These are phyloP conservation scores for Gymnorhina tibicen DNA, from an alignment of 2,113 vertebrate species.

Conservation along the genomic window DNA sequence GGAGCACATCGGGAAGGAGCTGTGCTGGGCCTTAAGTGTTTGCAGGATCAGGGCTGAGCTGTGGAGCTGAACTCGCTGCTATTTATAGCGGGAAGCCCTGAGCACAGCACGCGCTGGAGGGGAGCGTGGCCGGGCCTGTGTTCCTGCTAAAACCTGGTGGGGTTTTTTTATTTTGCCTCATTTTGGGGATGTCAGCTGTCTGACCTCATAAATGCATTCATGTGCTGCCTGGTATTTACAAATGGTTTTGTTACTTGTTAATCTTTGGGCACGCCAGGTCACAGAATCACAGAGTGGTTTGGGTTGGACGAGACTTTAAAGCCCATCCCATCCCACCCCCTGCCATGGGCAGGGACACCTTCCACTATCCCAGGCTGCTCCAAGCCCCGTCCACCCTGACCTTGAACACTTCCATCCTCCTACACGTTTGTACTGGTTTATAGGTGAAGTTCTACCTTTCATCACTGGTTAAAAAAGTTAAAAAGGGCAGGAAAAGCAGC, in stretches of 20 bases:
- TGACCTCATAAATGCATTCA: neutral
- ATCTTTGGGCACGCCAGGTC: neutral
- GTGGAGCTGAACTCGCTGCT: neutral
- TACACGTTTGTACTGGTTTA: neutral
- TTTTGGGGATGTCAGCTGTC: neutral
- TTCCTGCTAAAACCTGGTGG: neutral
- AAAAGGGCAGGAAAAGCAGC: neutral
- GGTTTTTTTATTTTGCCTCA: neutral
- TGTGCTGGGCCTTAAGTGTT: neutral
- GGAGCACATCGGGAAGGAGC: neutral
- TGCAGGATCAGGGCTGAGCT: neutral
- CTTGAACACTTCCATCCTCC: neutral
- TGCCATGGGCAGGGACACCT: neutral
- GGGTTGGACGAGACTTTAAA: neutral
- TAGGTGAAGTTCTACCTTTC: neutral
- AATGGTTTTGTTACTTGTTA: neutral
- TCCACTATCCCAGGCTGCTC: neutral
- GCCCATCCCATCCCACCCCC: neutral
- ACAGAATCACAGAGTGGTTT: neutral
- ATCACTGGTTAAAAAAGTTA: neutral
- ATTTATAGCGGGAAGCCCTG: neutral
- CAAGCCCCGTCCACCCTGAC: neutral
- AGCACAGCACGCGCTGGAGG: neutral
- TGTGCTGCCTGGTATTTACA: neutral
- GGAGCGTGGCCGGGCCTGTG: rapidly evolving